These are phyloP conservation scores for Hypomesus transpacificus DNA, from an alignment of 2,113 vertebrate genomes.

Conservation along the genomic window DNA sequence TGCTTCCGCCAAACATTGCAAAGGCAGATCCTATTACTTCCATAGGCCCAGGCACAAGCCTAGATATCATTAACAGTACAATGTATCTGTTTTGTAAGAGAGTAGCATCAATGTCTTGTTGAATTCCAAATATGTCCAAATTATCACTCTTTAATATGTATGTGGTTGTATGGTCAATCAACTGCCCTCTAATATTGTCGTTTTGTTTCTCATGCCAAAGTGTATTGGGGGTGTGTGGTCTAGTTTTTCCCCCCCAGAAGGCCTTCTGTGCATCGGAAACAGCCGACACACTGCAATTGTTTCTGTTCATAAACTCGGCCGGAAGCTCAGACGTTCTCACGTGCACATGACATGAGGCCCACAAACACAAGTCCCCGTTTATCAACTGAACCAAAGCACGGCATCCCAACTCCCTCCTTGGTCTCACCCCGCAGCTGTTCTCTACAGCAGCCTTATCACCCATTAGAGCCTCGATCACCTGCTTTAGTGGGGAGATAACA, in stretches of 20 bases:
- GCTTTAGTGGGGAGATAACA: not conserved
- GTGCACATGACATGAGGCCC: not conserved
- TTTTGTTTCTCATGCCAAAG: not conserved
- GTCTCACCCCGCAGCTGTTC: slow-evolving; percentile 7
- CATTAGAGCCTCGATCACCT: not conserved
- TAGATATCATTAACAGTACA: no score
- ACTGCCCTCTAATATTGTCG: not conserved
- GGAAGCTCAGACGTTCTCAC: slow-evolving; percentile 1
- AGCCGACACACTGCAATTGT: not conserved
- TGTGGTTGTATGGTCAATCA: not conserved
- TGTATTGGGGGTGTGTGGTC: not conserved
- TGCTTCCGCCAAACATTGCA: not conserved
- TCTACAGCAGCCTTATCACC: not conserved
- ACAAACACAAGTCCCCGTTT: slow-evolving; percentile 4
- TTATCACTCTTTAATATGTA: no score
- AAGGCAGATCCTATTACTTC: not conserved
- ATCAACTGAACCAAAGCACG: slow-evolving; percentile 7
- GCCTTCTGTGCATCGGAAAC: no score
- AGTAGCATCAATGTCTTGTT: no score
- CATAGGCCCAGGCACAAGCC: not conserved
- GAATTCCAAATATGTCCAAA: no score
- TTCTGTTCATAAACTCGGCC: not conserved
- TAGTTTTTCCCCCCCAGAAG: no score
- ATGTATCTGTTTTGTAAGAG: no score
- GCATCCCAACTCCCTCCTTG: slow-evolving; percentile 16